Evolutionary conservation across 2,888 invertebrate species (phyloP).

Genomic region (Lepidonotus clava): DNA sequence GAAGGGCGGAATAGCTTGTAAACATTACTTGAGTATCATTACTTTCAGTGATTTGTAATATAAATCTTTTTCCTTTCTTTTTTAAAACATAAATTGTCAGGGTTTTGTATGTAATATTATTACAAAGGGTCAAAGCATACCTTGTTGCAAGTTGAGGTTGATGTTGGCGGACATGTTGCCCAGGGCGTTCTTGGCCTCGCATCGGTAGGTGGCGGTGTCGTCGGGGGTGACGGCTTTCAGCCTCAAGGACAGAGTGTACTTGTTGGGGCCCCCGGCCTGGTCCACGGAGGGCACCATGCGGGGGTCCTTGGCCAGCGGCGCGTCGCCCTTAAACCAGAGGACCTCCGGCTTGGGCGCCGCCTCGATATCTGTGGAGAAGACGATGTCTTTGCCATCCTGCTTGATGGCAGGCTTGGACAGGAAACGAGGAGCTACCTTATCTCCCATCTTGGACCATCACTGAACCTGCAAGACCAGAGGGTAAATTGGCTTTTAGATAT

Average conservation of each 20-base stretch:
- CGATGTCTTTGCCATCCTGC: slow-evolving; percentile 92
- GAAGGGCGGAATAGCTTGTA: neutral
- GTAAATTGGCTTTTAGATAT: no score
- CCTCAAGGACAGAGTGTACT: slow-evolving; percentile 56
- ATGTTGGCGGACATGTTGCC: slow-evolving; percentile 82
- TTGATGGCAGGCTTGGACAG: slow-evolving; percentile 99
- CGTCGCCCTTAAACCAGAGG: slow-evolving; percentile 92
- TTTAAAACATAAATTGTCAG: no score
- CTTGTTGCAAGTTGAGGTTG: slow-evolving; percentile 62
- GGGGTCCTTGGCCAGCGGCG: slow-evolving; percentile 47
- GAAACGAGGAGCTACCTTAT: slow-evolving; percentile 91
- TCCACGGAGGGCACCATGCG: slow-evolving; percentile 45
- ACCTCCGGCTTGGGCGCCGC: slow-evolving; percentile 97
- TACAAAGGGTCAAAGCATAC: slow-evolving; percentile 5
- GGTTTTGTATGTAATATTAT: neutral
- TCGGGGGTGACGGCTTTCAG: slow-evolving; percentile 87
- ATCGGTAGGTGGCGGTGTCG: slow-evolving; percentile 96
- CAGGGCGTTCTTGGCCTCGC: slow-evolving; percentile 98
- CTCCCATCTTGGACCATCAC: slow-evolving; percentile 60
- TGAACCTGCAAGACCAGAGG: neutral
- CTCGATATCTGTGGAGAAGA: slow-evolving; percentile 97
- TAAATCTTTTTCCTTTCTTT: no score
- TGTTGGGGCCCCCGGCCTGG: slow-evolving; percentile 46
- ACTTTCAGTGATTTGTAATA: no score
- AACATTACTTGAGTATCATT: no score